A percentile compares a stretch with the other conserved stretches of the same genome.
These are phyloP conservation scores for Leptura quadrifasciata DNA, from an alignment of 2,888 invertebrate genomes.

Conservation along the genomic window DNA sequence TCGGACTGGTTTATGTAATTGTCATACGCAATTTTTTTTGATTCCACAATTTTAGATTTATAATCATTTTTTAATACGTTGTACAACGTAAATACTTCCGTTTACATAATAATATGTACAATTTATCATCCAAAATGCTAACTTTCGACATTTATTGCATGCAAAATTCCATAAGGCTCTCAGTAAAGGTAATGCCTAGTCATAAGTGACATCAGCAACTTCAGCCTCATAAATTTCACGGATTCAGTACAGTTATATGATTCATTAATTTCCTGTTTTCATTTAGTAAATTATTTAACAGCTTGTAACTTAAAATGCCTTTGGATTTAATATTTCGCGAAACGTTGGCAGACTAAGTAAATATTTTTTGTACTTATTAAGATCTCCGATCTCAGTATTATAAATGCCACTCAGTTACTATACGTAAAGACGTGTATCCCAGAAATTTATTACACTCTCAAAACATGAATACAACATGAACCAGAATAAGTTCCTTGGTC, in stretches of 20 bases:
- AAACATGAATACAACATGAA: constrained; percentile 7
- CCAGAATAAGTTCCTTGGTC: constrained; percentile 12
- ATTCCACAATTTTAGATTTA: too few relatives aligned
- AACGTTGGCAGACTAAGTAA: background rate
- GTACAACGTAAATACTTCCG: too few relatives aligned
- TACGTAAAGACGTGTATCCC: background rate
- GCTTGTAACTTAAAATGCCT: background rate
- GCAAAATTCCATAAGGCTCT: too few relatives aligned
- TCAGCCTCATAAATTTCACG: background rate
- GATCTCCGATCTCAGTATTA: background rate
- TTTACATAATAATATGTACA: too few relatives aligned
- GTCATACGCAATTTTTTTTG: too few relatives aligned
- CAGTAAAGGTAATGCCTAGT: background rate
- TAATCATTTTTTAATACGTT: too few relatives aligned
- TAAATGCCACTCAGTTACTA: background rate
- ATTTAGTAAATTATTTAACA: background rate
- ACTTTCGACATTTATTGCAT: too few relatives aligned
- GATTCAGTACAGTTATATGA: background rate
- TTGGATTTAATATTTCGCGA: background rate
- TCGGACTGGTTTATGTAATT: too few relatives aligned
- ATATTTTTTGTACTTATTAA: background rate
- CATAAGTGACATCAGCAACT: background rate
- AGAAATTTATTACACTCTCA: constrained; percentile 4
- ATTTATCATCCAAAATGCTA: too few relatives aligned
- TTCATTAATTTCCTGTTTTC: background rate